Evolutionary conservation across 2,113 vertebrate species (phyloP).

Genomic region (Cavia porcellus): DNA sequence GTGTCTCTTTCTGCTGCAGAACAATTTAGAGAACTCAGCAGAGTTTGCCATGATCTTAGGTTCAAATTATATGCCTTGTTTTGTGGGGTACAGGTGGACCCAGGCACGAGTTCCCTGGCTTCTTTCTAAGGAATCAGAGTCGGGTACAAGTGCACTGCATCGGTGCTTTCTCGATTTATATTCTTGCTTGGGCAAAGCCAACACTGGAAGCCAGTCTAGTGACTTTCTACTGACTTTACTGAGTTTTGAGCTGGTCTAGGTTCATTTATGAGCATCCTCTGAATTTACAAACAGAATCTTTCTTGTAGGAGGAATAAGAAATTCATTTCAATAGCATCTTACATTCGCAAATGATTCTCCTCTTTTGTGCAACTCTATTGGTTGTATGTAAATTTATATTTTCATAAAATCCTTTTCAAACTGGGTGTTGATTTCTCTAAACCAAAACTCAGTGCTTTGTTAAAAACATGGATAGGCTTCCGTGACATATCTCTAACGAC

Average conservation of each 20-base stretch:
- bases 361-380: background rate
- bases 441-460: conserved; percentile 35
- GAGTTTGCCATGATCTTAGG: background rate
- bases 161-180: background rate
- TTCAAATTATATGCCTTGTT: background rate
- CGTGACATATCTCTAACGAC: background rate
- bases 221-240: conserved; percentile 38
- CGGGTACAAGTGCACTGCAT: background rate
- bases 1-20: background rate
- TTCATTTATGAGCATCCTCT: background rate
- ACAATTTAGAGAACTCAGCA: background rate
- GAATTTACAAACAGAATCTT: conserved; percentile 48
- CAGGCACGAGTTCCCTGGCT: too few relatives aligned
- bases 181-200: background rate
- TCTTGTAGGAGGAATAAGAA: conserved; percentile 12
- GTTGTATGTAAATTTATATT: conserved; percentile 15
- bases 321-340: background rate
- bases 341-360: background rate
- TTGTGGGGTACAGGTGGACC: background rate
- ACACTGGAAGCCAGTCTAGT: background rate
- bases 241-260: background rate
- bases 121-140: background rate
- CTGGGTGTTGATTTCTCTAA: conserved; percentile 34
- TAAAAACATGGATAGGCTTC: conserved; percentile 52
- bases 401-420: conserved; percentile 60